Conservation (phyloP, 2,888 invertebrate species). For the Villa cingulata region DNA sequence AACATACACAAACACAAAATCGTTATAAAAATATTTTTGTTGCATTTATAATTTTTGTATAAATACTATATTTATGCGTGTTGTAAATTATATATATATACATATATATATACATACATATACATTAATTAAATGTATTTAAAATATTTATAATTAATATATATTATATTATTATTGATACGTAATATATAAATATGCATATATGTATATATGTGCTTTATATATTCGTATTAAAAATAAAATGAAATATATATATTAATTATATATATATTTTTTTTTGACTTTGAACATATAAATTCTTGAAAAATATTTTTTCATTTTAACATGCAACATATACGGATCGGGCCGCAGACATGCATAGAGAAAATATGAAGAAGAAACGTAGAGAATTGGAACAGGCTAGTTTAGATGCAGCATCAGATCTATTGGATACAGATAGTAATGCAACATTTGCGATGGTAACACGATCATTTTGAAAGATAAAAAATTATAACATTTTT, state of each 20-base stretch:
- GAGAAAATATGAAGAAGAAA: slow-evolving; percentile 82
- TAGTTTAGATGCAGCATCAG: slow-evolving; percentile 74
- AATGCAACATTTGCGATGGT: slow-evolving; percentile 88
- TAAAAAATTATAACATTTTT: too few relatives aligned
- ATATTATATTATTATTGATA: too few relatives aligned
- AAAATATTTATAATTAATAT: slow-evolving; percentile 6
- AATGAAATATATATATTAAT: too few relatives aligned
- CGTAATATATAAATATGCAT: too few relatives aligned
- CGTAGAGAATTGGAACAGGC: slow-evolving; percentile 74
- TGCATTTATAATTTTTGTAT: neutral
- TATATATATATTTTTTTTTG: too few relatives aligned
- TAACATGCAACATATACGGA: slow-evolving; percentile 58
- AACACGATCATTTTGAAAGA: too few relatives aligned
- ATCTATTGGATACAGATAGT: slow-evolving; percentile 76
- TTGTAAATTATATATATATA: slow-evolving; percentile 1
- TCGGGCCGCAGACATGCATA: slow-evolving; percentile 50
- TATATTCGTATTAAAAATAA: too few relatives aligned
- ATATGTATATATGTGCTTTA: too few relatives aligned
- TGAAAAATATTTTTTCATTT: slow-evolving; percentile 27
- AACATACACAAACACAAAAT: too few relatives aligned
- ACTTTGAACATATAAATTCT: slow-evolving; percentile 37
- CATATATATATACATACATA: neutral
- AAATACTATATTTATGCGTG: neutral
- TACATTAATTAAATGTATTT: too few relatives aligned
- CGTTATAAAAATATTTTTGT: too few relatives aligned